phyloP scores from a whole-genome alignment of 2,113 vertebrate species.

The Acinonyx jubatus region DNA sequence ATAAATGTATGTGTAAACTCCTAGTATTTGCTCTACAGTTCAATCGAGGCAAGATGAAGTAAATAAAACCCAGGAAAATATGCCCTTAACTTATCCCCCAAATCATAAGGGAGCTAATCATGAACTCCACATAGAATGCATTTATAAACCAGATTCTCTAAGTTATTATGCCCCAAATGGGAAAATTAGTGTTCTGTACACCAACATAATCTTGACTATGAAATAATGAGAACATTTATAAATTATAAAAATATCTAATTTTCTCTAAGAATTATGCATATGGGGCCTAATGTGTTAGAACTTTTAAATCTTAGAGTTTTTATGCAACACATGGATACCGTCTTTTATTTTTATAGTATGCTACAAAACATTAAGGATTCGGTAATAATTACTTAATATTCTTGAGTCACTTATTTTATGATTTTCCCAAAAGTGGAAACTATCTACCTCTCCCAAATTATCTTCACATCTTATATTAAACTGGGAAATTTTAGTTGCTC shows the following conservation, averaged over 20 bases:
- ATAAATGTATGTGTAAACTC: neutral
- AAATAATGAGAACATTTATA: slow-evolving; percentile 16
- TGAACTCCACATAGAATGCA: neutral
- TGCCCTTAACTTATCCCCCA: neutral
- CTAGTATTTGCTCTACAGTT: neutral
- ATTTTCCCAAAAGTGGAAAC: neutral
- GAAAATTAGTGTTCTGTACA: neutral
- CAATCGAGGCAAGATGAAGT: neutral
- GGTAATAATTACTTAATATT: slow-evolving; percentile 30
- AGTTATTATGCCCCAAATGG: neutral
- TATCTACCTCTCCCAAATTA: neutral
- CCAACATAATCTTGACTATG: slow-evolving; percentile 12
- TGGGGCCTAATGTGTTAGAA: neutral
- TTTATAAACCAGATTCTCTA: neutral
- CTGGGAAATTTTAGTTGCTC: slow-evolving; percentile 22
- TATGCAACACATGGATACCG: neutral
- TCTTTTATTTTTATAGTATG: slow-evolving; percentile 34
- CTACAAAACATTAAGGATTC: slow-evolving; percentile 15
- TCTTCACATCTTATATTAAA: slow-evolving; percentile 60
- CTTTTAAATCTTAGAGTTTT: slow-evolving; percentile 22
- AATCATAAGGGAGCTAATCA: neutral
- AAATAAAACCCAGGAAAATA: neutral
- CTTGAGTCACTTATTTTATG: slow-evolving; percentile 34
- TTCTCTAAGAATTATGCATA: slow-evolving; percentile 6
- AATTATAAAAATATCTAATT: slow-evolving; percentile 48